A percentile compares a stretch with the other conserved stretches of the same genome.
These are phyloP conservation scores for Spea bombifrons DNA, from an alignment of 2,113 vertebrate species.

Conservation along the genomic window DNA sequence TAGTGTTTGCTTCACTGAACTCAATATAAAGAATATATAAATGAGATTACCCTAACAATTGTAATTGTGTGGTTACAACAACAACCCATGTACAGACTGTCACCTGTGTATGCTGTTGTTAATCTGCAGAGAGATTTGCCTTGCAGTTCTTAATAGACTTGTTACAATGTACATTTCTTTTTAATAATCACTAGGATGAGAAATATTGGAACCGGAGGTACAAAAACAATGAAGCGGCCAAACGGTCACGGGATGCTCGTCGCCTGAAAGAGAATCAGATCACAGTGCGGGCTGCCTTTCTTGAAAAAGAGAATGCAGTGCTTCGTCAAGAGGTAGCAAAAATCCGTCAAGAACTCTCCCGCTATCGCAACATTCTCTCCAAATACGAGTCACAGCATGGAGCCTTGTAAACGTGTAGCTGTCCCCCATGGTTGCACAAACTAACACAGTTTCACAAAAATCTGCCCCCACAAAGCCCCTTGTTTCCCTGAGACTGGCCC, in stretches of 20 bases:
- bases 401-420: slow-evolving; percentile 57
- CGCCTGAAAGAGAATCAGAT: slow-evolving; percentile 93
- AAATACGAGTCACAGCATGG: slow-evolving; percentile 84
- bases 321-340: slow-evolving; percentile 85
- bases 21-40: too few relatives aligned
- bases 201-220: slow-evolving; percentile 87
- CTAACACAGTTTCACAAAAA: slow-evolving; percentile 42
- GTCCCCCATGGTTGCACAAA: slow-evolving; percentile 32
- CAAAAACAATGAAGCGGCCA: slow-evolving; percentile 91
- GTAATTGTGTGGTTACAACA: too few relatives aligned
- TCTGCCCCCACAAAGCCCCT: slow-evolving; percentile 3
- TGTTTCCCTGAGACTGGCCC: slow-evolving; percentile 13
- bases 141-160: background rate
- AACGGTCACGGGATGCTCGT: slow-evolving; percentile 86
- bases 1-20: too few relatives aligned
- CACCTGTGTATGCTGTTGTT: too few relatives aligned
- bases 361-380: slow-evolving; percentile 82
- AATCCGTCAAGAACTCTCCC: slow-evolving; percentile 84
- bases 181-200: slow-evolving; percentile 72
- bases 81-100: too few relatives aligned
- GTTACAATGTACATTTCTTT: background rate
- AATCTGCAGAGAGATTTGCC: too few relatives aligned
- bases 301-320: slow-evolving; percentile 86
- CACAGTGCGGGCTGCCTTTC: slow-evolving; percentile 83
- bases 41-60: too few relatives aligned